phyloP scores from a whole-genome alignment of 1,140 invertebrate genomes.

The Polypedilum pembai region DNA sequence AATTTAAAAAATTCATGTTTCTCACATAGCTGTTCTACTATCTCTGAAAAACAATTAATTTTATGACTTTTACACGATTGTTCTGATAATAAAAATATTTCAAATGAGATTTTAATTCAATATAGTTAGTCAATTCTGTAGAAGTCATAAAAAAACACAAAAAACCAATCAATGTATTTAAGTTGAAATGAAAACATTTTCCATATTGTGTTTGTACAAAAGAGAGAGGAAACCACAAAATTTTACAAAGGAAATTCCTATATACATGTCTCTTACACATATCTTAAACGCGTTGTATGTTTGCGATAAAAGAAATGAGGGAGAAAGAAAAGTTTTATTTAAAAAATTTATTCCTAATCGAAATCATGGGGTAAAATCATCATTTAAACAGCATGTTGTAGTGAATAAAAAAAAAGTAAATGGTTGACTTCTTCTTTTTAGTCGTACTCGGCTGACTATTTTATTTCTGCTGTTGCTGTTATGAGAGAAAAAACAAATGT shows the following conservation, averaged over 20 bases:
- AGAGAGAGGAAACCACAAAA: not conserved
- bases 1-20: no score
- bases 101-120: no score
- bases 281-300: not conserved
- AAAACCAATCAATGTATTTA: no score
- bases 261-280: conserved; percentile 3
- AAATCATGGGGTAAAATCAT: not conserved
- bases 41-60: no score
- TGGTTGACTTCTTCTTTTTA: conserved; percentile 18
- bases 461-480: not conserved
- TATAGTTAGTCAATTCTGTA: no score
- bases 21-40: no score
- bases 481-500: not conserved
- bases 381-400: conserved; percentile 6
- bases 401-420: conserved; percentile 3
- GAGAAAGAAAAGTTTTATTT: not conserved
- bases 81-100: no score
- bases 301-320: not conserved
- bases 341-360: not conserved
- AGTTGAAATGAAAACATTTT: not conserved
- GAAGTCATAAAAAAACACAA: no score
- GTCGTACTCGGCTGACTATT: not conserved
- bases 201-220: not conserved
- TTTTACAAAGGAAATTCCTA: conserved; percentile 10
- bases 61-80: no score